phyloP scores from a whole-genome alignment of 2,888 invertebrate genomes.

The Prosopocoilus inquinatus region DNA sequence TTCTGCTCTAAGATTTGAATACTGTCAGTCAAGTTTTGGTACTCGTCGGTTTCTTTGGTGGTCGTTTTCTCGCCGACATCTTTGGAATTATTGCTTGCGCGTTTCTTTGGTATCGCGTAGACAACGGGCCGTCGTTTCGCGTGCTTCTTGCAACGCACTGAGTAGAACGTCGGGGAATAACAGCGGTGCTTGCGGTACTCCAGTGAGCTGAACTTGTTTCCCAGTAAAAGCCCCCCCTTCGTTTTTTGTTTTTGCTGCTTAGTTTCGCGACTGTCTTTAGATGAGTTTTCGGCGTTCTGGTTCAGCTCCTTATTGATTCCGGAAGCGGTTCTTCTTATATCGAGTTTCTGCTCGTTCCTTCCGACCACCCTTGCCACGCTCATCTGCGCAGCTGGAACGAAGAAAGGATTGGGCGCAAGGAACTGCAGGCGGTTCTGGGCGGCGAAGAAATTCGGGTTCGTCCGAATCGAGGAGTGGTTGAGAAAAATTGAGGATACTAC shows the following conservation, averaged over 20 bases:
- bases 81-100: neutral
- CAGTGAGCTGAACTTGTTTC: slow-evolving; percentile 38
- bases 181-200: slow-evolving; percentile 47
- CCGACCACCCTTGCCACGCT: slow-evolving; percentile 31
- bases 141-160: slow-evolving; percentile 50
- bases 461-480: slow-evolving; percentile 19
- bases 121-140: slow-evolving; percentile 46
- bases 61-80: neutral
- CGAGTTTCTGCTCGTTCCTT: slow-evolving; percentile 35
- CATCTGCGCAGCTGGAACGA: neutral
- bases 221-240: slow-evolving; percentile 14
- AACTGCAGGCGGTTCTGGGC: neutral
- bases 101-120: slow-evolving; percentile 42
- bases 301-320: slow-evolving; percentile 32
- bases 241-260: slow-evolving; percentile 19
- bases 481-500: no score
- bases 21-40: slow-evolving; percentile 66
- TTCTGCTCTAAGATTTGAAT: slow-evolving; percentile 64
- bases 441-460: slow-evolving; percentile 22
- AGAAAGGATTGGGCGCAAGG: neutral
- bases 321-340: slow-evolving; percentile 41
- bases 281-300: slow-evolving; percentile 3
- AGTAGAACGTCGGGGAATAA: slow-evolving; percentile 51
- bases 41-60: slow-evolving; percentile 44
- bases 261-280: neutral